A percentile compares a stretch with the other conserved stretches of the same genome.
Conservation (phyloP, 2,113 vertebrate species). For the Rhynchomys soricoides region DNA sequence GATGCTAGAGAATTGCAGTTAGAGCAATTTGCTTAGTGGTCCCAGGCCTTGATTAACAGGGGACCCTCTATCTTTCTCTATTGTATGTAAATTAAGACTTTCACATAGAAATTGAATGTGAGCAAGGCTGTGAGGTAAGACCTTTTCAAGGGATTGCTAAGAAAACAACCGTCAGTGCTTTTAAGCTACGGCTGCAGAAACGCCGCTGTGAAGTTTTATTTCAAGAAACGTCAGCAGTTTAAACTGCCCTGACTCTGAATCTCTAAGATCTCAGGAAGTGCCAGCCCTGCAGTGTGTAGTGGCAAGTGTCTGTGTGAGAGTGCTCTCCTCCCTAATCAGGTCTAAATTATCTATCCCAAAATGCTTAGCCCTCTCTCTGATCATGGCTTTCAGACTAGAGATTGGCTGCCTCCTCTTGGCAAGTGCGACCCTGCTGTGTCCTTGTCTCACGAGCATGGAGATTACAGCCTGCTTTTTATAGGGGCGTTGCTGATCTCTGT, state of each 20-base stretch:
- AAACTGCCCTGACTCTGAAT: background rate
- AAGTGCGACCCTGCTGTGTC: accelerated
- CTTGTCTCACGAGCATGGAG: background rate
- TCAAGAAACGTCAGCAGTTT: conserved; percentile 44
- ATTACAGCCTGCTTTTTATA: background rate
- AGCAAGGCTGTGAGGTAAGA: background rate
- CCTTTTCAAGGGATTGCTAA: conserved; percentile 57
- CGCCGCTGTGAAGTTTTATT: conserved; percentile 39
- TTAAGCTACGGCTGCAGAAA: background rate
- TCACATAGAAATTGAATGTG: conserved; percentile 67
- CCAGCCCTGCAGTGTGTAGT: background rate
- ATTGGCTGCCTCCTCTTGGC: background rate
- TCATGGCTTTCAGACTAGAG: background rate
- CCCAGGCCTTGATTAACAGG: conserved; percentile 72
- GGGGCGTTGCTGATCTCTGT: background rate
- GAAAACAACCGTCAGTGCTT: conserved; percentile 61
- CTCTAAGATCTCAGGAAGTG: background rate
- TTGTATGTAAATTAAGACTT: conserved; percentile 77
- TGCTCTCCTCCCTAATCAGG: conserved; percentile 24
- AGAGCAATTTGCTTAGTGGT: conserved; percentile 68
- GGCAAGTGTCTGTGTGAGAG: conserved; percentile 7
- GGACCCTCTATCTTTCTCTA: conserved; percentile 56
- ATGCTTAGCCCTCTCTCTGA: background rate
- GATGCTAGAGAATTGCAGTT: conserved; percentile 65
- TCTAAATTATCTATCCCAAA: background rate